These are phyloP conservation scores for Scelioninae gen. 1 DNA, from an alignment of 2,888 invertebrate species.

Conservation along the genomic window DNA sequence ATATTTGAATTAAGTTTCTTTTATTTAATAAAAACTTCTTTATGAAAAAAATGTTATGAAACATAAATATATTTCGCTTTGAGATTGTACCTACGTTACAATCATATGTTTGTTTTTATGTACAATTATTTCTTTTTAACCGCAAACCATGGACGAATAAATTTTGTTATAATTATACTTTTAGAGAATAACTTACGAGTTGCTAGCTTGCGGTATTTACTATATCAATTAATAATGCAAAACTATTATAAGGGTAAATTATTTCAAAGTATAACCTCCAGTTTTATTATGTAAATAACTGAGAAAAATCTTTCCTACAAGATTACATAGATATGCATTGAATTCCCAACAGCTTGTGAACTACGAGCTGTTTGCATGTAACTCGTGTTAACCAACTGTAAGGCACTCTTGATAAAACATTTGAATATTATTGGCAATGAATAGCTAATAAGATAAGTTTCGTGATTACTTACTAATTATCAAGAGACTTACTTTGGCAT, in stretches of 20 bases:
- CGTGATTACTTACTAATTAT: slow-evolving; percentile 20
- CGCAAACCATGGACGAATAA: no score
- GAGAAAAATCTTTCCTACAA: slow-evolving; percentile 15
- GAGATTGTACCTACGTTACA: no score
- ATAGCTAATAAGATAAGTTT: slow-evolving; percentile 36
- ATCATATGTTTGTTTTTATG: no score
- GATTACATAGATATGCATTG: slow-evolving; percentile 42
- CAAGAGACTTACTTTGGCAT: background rate
- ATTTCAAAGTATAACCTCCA: slow-evolving; percentile 10
- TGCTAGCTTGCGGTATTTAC: background rate
- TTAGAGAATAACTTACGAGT: background rate
- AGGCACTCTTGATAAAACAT: slow-evolving; percentile 32
- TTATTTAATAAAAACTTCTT: no score
- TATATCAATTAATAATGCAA: background rate
- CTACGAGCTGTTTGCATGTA: slow-evolving; percentile 42
- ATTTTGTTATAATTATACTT: no score
- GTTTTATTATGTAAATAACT: slow-evolving; percentile 38
- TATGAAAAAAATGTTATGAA: no score
- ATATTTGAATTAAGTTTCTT: background rate
- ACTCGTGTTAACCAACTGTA: slow-evolving; percentile 21
- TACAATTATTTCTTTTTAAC: no score
- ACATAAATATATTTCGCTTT: no score
- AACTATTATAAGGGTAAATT: background rate
- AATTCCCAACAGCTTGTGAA: slow-evolving; percentile 45
- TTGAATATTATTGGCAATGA: slow-evolving; percentile 42